Base-by-base conservation (phyloP, 2,797 vertebrate species). In the Brachyalestes nurse region DNA sequence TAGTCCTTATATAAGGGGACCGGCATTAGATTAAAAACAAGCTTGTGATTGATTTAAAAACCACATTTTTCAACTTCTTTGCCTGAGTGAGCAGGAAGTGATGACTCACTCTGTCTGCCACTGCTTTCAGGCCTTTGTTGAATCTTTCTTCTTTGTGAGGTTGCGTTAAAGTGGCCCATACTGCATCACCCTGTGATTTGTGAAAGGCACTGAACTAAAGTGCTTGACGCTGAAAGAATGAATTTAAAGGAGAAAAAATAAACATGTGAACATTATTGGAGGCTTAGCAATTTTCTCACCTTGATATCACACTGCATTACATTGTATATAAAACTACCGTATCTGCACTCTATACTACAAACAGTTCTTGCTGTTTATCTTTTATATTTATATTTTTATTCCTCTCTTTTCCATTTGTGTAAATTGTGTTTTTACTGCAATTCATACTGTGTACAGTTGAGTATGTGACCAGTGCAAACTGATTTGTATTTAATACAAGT, bases 21-120 rank as follows among this genome's bases (percentile, higher is more conserved):
- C 16, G n/a, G 64, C 17, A 66, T 1, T n/a, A 45, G 64, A 66
- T 66, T 19, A 66, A 66, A 66, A 17, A 21, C 64, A 66, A n/a
- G 40, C 64, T 45, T 66, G 40, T 42, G 38, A 42, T 66, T 42
- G 64, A 42, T 40, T 66, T 66, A 42, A 40, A 40, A 40, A 28
- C 62, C 62, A 65, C 62, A 65, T 65, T 65, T 65, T 38, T 60
- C 7, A 9, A 66, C 64, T 8, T 14, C 17, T 66, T 66, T 64
- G 12, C 38, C 38, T 21, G 64, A 66, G 40, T 42, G 64, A 12
- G 7, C 40, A 42, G 64, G 64, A 21, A 66, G 64, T 10, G 40
- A 45, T 42, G 38, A 66, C 60, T 62, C 28, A 25, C 21, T 62
- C 25, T 1, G 25, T 7, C 60, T 5, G 1, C 60, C 1, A 6